Conservation (phyloP, 2,797 vertebrate species). For the Takifugu rubripes region DNA sequence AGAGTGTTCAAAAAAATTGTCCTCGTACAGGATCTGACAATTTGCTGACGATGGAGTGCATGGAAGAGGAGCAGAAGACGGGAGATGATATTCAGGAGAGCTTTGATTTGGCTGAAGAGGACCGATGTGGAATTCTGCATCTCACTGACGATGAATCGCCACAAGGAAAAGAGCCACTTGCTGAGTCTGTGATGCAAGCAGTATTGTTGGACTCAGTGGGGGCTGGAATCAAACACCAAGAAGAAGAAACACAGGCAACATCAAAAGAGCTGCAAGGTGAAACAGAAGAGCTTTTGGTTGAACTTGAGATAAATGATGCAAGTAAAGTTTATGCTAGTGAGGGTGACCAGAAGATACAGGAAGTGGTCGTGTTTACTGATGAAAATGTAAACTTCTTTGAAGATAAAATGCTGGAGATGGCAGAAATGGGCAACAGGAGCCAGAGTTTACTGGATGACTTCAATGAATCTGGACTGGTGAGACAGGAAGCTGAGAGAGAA, state of each 20-base stretch:
- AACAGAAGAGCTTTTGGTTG: conserved; percentile 16
- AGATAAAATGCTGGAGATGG: conserved; percentile 1
- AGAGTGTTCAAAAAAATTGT: conserved; percentile 40
- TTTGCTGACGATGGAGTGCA: conserved; percentile 20
- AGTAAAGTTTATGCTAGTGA: conserved; percentile 2
- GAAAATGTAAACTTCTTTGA: conserved; percentile 9
- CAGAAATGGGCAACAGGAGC: background rate
- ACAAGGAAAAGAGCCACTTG: conserved; percentile 8
- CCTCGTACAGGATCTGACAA: background rate
- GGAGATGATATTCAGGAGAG: background rate
- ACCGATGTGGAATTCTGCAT: background rate
- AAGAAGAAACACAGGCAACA: conserved; percentile 7
- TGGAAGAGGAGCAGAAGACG: conserved; percentile 24
- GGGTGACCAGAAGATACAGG: background rate
- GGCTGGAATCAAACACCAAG: conserved; percentile 2
- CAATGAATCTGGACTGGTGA: conserved; percentile 7
- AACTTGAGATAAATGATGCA: conserved; percentile 8
- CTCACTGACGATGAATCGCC: conserved; percentile 1
- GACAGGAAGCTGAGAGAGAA: conserved; percentile 2
- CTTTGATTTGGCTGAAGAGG: conserved; percentile 14
- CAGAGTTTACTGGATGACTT: conserved; percentile 9
- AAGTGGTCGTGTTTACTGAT: background rate
- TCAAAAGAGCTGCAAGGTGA: conserved; percentile 13
- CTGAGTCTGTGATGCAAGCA: conserved; percentile 11
- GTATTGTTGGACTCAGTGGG: conserved; percentile 26